Percentiles rank a stretch among this genome's conserved stretches.
These are phyloP conservation scores for Gymnothorax reevesii DNA, from an alignment of 2,797 vertebrate genomes.

Conservation along the genomic window DNA sequence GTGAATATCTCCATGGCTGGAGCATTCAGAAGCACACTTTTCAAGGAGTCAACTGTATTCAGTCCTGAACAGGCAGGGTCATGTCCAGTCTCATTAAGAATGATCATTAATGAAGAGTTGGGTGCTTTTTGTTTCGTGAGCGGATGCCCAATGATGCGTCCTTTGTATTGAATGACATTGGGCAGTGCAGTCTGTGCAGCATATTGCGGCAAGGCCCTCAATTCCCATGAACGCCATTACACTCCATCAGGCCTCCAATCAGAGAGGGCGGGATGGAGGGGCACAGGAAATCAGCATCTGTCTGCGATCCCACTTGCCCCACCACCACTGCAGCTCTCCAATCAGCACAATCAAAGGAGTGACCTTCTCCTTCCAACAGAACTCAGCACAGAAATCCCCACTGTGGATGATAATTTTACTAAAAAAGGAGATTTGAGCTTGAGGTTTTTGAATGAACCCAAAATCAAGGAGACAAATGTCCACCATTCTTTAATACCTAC, in stretches of 20 bases:
- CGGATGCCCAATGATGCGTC: too few relatives aligned
- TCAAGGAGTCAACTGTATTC: too few relatives aligned
- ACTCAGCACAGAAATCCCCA: background rate
- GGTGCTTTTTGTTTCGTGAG: too few relatives aligned
- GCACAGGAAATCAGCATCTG: background rate
- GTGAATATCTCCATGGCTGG: too few relatives aligned
- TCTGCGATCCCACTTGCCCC: background rate
- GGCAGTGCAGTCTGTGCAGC: too few relatives aligned
- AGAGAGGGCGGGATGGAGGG: background rate
- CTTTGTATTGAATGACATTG: too few relatives aligned
- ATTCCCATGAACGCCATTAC: background rate
- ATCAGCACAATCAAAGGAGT: background rate
- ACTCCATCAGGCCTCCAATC: background rate
- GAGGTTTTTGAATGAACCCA: background rate
- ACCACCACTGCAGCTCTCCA: background rate
- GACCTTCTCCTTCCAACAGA: background rate
- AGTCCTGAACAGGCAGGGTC: too few relatives aligned
- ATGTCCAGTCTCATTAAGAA: too few relatives aligned
- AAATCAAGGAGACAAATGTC: background rate
- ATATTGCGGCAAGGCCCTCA: background rate
- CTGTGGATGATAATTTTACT: background rate
- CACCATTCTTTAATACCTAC: background rate
- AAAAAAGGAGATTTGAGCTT: background rate
- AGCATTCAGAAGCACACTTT: too few relatives aligned
- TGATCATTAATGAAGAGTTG: too few relatives aligned